Base-by-base conservation (phyloP, 2,797 vertebrate species). In the Silurus lanzhouensis region DNA sequence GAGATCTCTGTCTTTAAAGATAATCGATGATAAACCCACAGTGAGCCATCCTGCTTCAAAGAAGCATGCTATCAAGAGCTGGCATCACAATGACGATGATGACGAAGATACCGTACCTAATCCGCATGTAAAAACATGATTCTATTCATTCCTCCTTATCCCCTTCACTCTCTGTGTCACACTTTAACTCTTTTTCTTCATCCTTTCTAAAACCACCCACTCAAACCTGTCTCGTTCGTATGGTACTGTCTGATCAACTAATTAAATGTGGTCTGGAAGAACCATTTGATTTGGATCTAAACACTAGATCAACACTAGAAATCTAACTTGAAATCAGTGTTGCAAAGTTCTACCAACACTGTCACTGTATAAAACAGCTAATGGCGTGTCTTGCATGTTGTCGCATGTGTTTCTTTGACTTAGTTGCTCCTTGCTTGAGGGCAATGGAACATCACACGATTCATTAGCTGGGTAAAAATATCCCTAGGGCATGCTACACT, bases 51-150 rank as follows among this genome's bases (percentile, higher is more conserved):
- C 89, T 84, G 87, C 89, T 93, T 93, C 92, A 93, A 94, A 95
- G 89, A 82, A 87, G 87, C 76, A 88, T 48, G 84, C 89, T 93
- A 88, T 92, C 91, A 92, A 90, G 91, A 86, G 85, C 84, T 82
- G 68, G 85, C 92, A 92, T 94, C 92, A 81, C 84, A 88, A 89
- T 85, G 85, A 88, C 72, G 88, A 93, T 93, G 92, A 90, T 72
- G n/a, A 81, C 0, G 72, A 90, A 89, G 89, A 96, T 95, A 95
- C 88, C 89, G 84, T 88, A 88, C 82, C 93, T 91, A 94, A 96
- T 95, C 93, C 91, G 89, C 93, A 91, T 90, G 92, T 92, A 92
- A 94, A 94, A 93, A 92, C 94, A 93, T 91, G 74, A 68, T 89
- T 89, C 93, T 91, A 91, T 94, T 91, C 86, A 84, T 89, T 84